Conservation (phyloP, 2,113 vertebrate genomes). For the Puntigrus tetrazona region DNA sequence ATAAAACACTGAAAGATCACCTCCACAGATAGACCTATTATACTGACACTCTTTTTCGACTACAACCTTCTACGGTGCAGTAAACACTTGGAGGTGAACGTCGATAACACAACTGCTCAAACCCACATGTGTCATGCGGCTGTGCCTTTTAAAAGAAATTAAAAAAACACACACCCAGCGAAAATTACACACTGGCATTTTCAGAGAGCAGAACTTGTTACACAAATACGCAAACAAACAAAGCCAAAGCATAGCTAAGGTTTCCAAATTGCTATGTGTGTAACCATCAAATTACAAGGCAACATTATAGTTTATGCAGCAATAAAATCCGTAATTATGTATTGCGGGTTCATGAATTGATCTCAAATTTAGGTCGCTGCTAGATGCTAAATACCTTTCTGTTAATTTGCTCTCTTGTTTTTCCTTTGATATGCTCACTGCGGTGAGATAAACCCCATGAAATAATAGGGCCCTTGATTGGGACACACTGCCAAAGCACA, state of each 20-base stretch:
- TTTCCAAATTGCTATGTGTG: constrained; percentile 76
- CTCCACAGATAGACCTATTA: background rate
- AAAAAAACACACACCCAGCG: constrained; percentile 66
- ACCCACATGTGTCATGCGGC: constrained; percentile 46
- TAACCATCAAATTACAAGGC: constrained; percentile 85
- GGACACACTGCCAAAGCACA: constrained; percentile 61
- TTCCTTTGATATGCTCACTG: constrained; percentile 68
- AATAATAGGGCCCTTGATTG: constrained; percentile 65
- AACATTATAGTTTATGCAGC: constrained; percentile 82
- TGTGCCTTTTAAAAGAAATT: constrained; percentile 44
- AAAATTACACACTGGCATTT: constrained; percentile 74
- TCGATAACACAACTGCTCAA: constrained; percentile 38
- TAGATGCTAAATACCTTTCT: constrained; percentile 73
- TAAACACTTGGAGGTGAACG: constrained; percentile 15
- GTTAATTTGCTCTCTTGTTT: constrained; percentile 70
- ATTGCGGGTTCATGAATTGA: constrained; percentile 77
- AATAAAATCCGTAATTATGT: constrained; percentile 79
- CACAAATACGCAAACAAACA: constrained; percentile 83
- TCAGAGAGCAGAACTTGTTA: constrained; percentile 72
- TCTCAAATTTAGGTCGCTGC: constrained; percentile 76
- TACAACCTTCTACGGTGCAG: background rate
- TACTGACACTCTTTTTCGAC: background rate
- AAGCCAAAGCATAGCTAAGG: constrained; percentile 78
- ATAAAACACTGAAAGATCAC: background rate
- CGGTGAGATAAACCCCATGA: constrained; percentile 69